Conservation (phyloP, 2,888 invertebrate species). For the Parascotia fuliginaria region DNA sequence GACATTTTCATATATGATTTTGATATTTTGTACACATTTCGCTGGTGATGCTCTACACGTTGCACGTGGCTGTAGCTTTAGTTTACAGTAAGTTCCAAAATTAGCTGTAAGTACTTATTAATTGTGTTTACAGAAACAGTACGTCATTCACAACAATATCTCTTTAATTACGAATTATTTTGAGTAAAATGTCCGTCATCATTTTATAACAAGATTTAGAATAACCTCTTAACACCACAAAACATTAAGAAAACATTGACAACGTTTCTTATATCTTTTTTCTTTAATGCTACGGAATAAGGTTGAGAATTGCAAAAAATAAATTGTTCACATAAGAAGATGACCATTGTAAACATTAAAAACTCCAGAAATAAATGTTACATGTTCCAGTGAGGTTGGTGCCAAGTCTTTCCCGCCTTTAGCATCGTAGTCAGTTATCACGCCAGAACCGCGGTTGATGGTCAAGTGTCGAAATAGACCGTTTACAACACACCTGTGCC, state of each 20-base stretch:
- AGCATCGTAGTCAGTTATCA: constrained; percentile 64
- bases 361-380: constrained; percentile 83
- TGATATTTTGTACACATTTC: background rate
- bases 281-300: constrained; percentile 35
- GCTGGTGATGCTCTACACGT: background rate
- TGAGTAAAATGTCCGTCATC: background rate
- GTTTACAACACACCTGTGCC: constrained; percentile 44
- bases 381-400: constrained; percentile 72
- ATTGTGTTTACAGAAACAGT: constrained; percentile 2
- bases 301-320: constrained; percentile 43
- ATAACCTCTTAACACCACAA: constrained; percentile 32
- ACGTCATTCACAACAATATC: constrained; percentile 4
- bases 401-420: constrained; percentile 72
- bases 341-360: constrained; percentile 63
- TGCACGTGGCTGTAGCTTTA: constrained; percentile 3
- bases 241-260: constrained; percentile 11
- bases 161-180: background rate
- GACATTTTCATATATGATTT: no score
- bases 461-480: constrained; percentile 45
- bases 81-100: constrained; percentile 3
- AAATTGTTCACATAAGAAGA: constrained; percentile 51
- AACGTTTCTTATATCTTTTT: constrained; percentile 21
- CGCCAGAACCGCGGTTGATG: constrained; percentile 62
- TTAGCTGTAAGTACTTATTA: no score
- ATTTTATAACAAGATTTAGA: constrained; percentile 3